These are phyloP conservation scores for Automeris io DNA, from an alignment of 2,888 invertebrate species.

Conservation along the genomic window DNA sequence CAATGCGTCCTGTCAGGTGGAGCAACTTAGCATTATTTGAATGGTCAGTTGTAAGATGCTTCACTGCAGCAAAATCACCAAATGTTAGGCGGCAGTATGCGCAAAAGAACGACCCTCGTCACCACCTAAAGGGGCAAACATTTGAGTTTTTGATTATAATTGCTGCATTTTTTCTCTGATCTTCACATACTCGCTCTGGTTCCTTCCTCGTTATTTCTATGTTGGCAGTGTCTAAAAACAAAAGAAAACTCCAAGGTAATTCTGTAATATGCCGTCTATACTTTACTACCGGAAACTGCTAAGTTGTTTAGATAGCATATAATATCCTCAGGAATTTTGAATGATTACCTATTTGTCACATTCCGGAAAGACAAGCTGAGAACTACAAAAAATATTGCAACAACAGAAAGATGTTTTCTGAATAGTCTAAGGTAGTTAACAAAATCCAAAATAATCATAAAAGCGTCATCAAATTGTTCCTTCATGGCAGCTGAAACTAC, in stretches of 20 bases:
- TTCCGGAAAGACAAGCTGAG: no score
- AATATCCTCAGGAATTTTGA: no score
- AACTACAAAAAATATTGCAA: no score
- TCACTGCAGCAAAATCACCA: slow-evolving; percentile 46
- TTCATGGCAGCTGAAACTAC: no score
- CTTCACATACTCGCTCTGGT: slow-evolving; percentile 8
- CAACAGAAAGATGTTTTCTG: no score
- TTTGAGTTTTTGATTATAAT: slow-evolving; percentile 59
- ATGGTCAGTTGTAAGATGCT: slow-evolving; percentile 40
- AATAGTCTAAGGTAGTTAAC: no score
- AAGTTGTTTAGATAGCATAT: no score
- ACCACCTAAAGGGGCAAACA: slow-evolving; percentile 61
- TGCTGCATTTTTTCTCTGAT: slow-evolving; percentile 63
- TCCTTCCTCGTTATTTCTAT: slow-evolving; percentile 1
- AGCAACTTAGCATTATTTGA: slow-evolving; percentile 42
- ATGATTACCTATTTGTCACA: no score
- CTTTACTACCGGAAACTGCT: neutral
- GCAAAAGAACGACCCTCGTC: slow-evolving; percentile 51
- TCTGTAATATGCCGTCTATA: slow-evolving; percentile 3
- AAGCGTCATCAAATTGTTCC: no score
- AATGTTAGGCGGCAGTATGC: slow-evolving; percentile 49
- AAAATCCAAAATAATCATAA: no score
- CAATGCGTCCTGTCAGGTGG: slow-evolving; percentile 30
- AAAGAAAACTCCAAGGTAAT: slow-evolving; percentile 6
- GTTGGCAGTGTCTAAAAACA: slow-evolving; percentile 8